Evolutionary conservation across 2,113 vertebrate species (phyloP).

Genomic region (Hipposideros armiger): DNA sequence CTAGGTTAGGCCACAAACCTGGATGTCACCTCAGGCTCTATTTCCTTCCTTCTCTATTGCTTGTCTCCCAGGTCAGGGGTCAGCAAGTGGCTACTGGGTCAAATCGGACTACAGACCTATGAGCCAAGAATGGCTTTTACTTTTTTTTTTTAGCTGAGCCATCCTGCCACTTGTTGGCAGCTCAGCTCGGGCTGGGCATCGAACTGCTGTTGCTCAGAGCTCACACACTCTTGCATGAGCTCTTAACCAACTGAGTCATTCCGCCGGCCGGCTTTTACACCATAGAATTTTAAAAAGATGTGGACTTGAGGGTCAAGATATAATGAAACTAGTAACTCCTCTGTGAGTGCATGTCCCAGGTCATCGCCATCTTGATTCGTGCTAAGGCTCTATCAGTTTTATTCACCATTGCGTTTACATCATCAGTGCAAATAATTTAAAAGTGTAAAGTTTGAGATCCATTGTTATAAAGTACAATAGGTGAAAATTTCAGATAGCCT

Average conservation of each 20-base stretch:
- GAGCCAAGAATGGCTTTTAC: not conserved
- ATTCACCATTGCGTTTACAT: not conserved
- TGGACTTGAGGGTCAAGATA: not conserved
- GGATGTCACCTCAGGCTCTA: not conserved
- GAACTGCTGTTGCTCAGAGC: too few relatives aligned
- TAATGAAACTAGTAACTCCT: not conserved
- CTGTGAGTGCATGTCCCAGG: not conserved
- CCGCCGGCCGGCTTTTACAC: not conserved
- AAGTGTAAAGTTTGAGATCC: not conserved
- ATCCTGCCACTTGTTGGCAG: too few relatives aligned
- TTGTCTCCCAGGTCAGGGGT: not conserved
- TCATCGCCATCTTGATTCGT: not conserved
- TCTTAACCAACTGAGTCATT: too few relatives aligned
- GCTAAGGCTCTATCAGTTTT: not conserved
- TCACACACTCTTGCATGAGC: too few relatives aligned
- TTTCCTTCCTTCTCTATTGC: not conserved
- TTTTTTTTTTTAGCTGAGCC: not conserved
- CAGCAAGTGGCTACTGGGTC: not conserved
- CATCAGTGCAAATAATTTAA: not conserved
- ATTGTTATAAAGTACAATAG: not conserved
- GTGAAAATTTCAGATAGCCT: not conserved
- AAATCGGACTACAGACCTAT: not conserved
- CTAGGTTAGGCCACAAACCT: not conserved
- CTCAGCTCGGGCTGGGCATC: too few relatives aligned
- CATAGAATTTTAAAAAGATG: not conserved